These are phyloP conservation scores for Brachypteracias leptosomus DNA, from an alignment of 2,113 vertebrate genomes.

Conservation along the genomic window DNA sequence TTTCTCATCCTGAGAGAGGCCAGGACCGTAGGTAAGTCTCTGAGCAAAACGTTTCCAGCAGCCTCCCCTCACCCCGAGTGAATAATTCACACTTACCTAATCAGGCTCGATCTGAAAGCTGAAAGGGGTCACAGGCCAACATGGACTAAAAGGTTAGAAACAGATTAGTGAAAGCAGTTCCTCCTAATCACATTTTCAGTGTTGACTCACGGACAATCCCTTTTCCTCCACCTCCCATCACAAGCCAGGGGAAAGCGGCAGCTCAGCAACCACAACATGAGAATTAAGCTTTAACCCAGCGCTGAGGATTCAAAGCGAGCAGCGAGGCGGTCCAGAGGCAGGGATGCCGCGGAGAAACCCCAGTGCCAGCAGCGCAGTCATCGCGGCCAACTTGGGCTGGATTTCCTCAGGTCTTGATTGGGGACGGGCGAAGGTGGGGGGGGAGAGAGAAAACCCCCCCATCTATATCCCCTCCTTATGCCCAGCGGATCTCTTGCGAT, in stretches of 20 bases:
- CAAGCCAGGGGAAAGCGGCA: conserved; percentile 61
- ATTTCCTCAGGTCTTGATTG: conserved; percentile 65
- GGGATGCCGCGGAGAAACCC: conserved; percentile 58
- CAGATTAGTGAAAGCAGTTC: conserved; percentile 58
- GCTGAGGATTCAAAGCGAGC: conserved; percentile 58
- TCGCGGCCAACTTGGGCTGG: conserved; percentile 66
- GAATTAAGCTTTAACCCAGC: conserved; percentile 51
- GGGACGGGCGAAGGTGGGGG: background rate
- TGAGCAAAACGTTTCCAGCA: background rate
- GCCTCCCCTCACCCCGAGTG: conserved; percentile 49
- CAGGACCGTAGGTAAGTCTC: background rate
- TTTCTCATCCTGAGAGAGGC: conserved; percentile 28
- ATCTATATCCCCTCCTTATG: conserved; percentile 57
- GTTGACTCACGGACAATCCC: conserved; percentile 63
- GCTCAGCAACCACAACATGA: conserved; percentile 65
- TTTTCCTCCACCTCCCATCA: conserved; percentile 71
- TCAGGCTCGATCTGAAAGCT: conserved; percentile 68
- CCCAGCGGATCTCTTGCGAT: conserved; percentile 65
- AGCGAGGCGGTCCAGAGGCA: conserved; percentile 50
- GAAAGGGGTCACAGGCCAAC: conserved; percentile 67
- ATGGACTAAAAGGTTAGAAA: conserved; percentile 63
- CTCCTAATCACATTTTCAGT: conserved; percentile 70
- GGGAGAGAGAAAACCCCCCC: background rate
- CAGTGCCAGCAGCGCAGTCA: conserved; percentile 67
- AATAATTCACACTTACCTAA: conserved; percentile 74